These are phyloP conservation scores for Benthosema pterotum DNA, from an alignment of 2,797 vertebrate species.

Conservation along the genomic window DNA sequence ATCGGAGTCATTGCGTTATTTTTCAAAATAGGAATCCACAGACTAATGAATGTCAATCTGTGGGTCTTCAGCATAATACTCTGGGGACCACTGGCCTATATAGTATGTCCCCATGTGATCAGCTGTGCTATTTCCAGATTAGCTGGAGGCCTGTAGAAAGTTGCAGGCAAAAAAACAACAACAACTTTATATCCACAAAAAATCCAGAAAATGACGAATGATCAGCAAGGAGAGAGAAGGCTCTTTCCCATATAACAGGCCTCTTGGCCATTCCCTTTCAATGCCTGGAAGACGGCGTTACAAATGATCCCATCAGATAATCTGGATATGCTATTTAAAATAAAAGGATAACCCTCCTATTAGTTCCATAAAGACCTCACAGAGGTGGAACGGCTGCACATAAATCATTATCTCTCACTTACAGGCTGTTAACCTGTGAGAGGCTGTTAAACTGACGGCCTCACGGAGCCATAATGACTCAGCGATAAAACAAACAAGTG, in stretches of 20 bases:
- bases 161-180: neutral
- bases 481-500: conserved; percentile 55
- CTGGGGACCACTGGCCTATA: too few relatives aligned
- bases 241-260: conserved; percentile 9
- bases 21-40: too few relatives aligned
- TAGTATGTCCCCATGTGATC: neutral
- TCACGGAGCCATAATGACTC: conserved; percentile 35
- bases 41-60: too few relatives aligned
- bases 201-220: conserved; percentile 32
- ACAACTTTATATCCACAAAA: conserved; percentile 52
- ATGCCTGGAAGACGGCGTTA: too few relatives aligned
- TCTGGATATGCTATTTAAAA: conserved; percentile 10
- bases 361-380: neutral
- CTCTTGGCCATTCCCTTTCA: conserved; percentile 9
- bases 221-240: conserved; percentile 8
- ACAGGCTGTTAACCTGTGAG: conserved; percentile 31
- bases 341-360: conserved; percentile 17
- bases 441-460: conserved; percentile 31
- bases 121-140: conserved; percentile 35
- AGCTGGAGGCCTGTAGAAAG: conserved; percentile 25
- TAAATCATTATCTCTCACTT: conserved; percentile 44
- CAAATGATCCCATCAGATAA: conserved; percentile 18
- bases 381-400: neutral
- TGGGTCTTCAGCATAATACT: too few relatives aligned
- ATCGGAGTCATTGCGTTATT: too few relatives aligned